Base-by-base conservation (phyloP, 2,888 invertebrate species). In the Melanchra persicariae region DNA sequence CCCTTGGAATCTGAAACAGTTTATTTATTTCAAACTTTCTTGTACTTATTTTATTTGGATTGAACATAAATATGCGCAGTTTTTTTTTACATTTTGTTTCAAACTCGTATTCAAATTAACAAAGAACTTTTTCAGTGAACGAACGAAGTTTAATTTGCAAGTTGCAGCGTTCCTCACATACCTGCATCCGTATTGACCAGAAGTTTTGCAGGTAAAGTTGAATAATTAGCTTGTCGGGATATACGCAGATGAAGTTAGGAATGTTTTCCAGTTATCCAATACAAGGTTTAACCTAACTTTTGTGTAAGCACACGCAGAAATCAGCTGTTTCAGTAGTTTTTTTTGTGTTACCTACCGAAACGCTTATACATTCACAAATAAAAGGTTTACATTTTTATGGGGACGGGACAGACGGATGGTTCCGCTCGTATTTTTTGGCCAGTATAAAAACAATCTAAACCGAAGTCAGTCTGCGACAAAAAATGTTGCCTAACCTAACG, bases 401-500 rank as follows among this genome's bases (percentile, higher is more conserved):
- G 17, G 22, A 30, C 45, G 61, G 37, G 17, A 57, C 69, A 30
- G 69, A 57, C 65, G 43, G 67, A 57, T 60, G 58, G 57, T 70
- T 70, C 45, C 55, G 40, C 22, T 40, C 51, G 64, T 58, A 57
- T 60, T 73, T 81, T 79, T 85, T 30, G 59, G 15, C 10, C 22
- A 30, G 2, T 52, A 77, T 59, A 84, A 85, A 84, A 83, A 77
- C 77, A 65, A 70, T 45, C 19, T 40, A 54, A n/a, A 47, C 61
- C 30, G 34, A 57, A 62, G 67, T 64, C 59, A 34, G 58, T 59
- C 58, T 26, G 24, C 47, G 54, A 51, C 66, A 78, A 83, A 80
- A 79, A 80, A 79, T 64, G 52, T 80, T 75, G 67, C 70, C 59
- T 59, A 83, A 75, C 70, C 59, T 59, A 83, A 75, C 76, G 63